Percentiles rank a stretch among this genome's conserved stretches.
These are phyloP conservation scores for Ailuropoda melanoleuca DNA, from an alignment of 2,113 vertebrate species.

Conservation along the genomic window DNA sequence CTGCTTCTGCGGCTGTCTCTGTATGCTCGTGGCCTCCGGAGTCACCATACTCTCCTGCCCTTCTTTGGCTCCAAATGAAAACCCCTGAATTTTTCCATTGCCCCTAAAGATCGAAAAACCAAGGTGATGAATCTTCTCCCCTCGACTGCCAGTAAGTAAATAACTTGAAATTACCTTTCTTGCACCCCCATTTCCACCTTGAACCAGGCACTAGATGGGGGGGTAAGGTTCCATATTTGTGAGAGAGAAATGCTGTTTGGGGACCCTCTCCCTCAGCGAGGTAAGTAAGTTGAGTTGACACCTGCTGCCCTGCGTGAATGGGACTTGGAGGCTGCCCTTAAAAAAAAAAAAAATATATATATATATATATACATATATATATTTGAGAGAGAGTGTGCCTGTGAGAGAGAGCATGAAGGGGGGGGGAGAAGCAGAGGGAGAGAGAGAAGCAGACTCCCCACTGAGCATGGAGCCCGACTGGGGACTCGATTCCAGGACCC, in stretches of 20 bases:
- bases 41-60: neutral
- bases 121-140: neutral
- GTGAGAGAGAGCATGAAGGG: neutral
- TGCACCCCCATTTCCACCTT: neutral
- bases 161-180: neutral
- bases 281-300: neutral
- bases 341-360: too few relatives aligned
- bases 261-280: neutral
- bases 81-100: neutral
- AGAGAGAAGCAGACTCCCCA: neutral
- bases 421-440: neutral
- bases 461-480: neutral
- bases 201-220: neutral
- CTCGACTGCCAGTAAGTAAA: neutral
- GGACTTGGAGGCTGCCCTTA: neutral
- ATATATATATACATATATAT: neutral
- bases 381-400: neutral
- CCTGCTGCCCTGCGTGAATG: rapidly evolving
- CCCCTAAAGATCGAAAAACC: neutral
- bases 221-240: neutral
- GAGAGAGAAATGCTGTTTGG: neutral
- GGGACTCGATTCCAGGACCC: neutral
- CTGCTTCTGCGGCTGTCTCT: neutral
- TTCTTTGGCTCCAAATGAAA: neutral
- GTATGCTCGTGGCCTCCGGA: neutral